phyloP scores from a whole-genome alignment of 1,140 invertebrate genomes.

The Idris sp. region DNA sequence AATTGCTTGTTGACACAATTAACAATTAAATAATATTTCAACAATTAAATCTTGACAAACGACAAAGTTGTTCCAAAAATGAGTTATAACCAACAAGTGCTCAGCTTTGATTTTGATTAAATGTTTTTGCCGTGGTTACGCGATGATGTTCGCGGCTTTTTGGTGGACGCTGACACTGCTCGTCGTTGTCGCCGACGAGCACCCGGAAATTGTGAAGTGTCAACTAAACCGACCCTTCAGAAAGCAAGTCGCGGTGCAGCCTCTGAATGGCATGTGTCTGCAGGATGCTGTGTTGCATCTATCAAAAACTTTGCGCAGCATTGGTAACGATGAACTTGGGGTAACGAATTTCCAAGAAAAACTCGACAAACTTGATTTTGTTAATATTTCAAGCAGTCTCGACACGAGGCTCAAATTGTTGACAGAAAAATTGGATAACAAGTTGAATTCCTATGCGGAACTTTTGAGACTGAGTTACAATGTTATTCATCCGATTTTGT shows the following conservation, averaged over 20 bases:
- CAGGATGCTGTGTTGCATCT: slow-evolving; percentile 70
- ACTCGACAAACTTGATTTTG: slow-evolving; percentile 71
- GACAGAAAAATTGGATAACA: slow-evolving; percentile 68
- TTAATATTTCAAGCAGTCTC: slow-evolving; percentile 61
- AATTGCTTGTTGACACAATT: not conserved
- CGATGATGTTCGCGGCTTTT: slow-evolving; percentile 9
- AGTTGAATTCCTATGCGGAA: slow-evolving; percentile 66
- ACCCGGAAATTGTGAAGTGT: slow-evolving; percentile 55
- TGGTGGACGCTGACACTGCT: slow-evolving; percentile 8
- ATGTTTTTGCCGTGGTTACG: not conserved
- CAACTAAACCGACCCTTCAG: slow-evolving; percentile 67
- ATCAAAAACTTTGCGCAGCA: slow-evolving; percentile 67
- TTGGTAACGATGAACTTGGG: slow-evolving; percentile 73
- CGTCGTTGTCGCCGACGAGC: slow-evolving; percentile 19
- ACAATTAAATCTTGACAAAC: no score
- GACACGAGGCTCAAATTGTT: slow-evolving; percentile 64
- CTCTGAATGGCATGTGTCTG: slow-evolving; percentile 72
- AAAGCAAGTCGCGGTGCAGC: slow-evolving; percentile 72
- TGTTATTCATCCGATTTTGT: slow-evolving; percentile 67
- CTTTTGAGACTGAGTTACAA: slow-evolving; percentile 66
- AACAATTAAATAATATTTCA: no score
- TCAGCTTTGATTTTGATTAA: not conserved
- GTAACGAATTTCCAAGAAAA: slow-evolving; percentile 71
- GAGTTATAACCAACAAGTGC: not conserved
- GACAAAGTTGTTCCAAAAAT: not conserved